These are phyloP conservation scores for Sciaenops ocellatus DNA, from an alignment of 2,797 vertebrate genomes.

Conservation along the genomic window DNA sequence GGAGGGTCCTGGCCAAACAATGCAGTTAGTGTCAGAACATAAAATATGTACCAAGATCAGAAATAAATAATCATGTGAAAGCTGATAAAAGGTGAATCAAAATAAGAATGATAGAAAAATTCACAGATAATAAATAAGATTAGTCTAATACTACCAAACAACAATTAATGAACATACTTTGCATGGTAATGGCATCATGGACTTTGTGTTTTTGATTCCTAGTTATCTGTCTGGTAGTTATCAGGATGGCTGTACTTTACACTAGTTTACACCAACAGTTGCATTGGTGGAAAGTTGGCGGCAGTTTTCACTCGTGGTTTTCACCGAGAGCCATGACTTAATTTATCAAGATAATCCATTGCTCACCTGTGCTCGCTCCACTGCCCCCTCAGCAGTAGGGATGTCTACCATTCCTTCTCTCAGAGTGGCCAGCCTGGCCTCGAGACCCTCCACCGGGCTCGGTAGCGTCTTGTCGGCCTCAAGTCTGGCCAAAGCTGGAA, in stretches of 20 bases:
- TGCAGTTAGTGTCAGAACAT: neutral
- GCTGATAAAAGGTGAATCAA: too few species aligned
- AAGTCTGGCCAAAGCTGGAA: conserved; percentile 83
- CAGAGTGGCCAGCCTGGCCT: conserved; percentile 79
- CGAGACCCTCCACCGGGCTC: conserved; percentile 81
- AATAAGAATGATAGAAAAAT: too few species aligned
- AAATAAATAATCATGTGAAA: neutral
- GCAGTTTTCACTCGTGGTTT: neutral
- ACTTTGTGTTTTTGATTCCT: neutral
- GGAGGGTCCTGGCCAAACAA: neutral
- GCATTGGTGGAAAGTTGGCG: neutral
- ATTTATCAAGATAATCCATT: neutral
- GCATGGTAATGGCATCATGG: too few species aligned
- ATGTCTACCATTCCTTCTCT: conserved; percentile 70
- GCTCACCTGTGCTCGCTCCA: conserved; percentile 89
- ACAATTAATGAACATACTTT: neutral
- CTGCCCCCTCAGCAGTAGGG: conserved; percentile 82
- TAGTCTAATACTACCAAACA: neutral
- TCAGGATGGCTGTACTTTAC: neutral
- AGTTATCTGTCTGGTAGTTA: neutral
- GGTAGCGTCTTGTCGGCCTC: conserved; percentile 53
- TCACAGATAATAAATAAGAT: neutral
- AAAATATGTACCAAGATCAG: neutral
- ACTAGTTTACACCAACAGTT: too few species aligned
- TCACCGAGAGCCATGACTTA: neutral